Conservation (phyloP, 2,113 vertebrate species). For the Scophthalmus maximus region DNA sequence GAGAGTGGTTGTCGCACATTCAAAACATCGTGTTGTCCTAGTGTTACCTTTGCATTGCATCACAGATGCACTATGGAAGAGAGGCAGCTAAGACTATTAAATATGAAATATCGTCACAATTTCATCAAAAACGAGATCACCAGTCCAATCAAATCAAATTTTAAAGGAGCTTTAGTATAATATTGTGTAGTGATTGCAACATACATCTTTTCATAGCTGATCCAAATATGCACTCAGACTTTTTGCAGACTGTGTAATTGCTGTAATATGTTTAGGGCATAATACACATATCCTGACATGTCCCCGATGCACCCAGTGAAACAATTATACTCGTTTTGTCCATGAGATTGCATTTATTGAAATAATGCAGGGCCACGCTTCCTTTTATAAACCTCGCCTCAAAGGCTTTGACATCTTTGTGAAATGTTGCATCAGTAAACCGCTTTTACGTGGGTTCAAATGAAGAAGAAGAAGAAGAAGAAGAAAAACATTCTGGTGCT, state of each 20-base stretch:
- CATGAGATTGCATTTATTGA: neutral
- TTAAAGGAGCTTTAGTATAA: neutral
- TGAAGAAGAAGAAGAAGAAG: neutral
- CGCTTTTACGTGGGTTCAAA: neutral
- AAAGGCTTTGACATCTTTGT: conserved; percentile 14
- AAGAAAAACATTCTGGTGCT: neutral
- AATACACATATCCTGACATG: neutral
- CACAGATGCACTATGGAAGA: neutral
- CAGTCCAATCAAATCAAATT: neutral
- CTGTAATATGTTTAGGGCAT: neutral
- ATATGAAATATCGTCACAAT: neutral
- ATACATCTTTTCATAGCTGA: neutral
- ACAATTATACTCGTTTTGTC: neutral
- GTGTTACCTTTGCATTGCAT: neutral
- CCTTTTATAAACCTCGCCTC: neutral
- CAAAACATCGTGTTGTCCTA: conserved; percentile 3
- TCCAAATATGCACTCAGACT: neutral
- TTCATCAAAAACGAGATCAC: neutral
- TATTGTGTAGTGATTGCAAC: neutral
- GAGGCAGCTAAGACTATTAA: neutral
- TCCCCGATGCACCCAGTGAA: neutral
- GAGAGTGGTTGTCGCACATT: neutral
- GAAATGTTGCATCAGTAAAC: neutral
- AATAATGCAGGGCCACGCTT: neutral
- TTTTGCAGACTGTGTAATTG: neutral